phyloP scores from a whole-genome alignment of 2,113 vertebrate genomes.

The human region DNA sequence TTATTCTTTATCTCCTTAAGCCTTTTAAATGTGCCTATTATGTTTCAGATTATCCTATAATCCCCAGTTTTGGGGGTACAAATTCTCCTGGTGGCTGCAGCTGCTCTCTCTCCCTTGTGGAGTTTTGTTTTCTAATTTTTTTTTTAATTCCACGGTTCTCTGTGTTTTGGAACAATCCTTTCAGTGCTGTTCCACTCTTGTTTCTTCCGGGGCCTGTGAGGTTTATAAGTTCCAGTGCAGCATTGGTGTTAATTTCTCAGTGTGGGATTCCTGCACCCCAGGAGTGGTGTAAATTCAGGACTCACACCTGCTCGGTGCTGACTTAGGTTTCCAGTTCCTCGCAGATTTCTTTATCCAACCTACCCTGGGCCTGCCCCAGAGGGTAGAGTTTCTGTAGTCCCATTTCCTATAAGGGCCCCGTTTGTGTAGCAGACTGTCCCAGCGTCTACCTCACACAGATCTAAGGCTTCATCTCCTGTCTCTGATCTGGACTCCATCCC shows the following conservation, averaged over 20 bases:
- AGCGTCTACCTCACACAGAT: background rate
- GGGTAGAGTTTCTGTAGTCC: background rate
- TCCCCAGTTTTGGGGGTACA: conserved; percentile 4
- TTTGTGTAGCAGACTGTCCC: background rate
- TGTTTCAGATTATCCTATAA: conserved; percentile 65
- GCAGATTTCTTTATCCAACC: conserved; percentile 10
- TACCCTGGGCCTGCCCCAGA: background rate
- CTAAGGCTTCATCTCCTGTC: background rate
- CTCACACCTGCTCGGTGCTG: conserved; percentile 35
- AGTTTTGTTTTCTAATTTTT: conserved; percentile 15
- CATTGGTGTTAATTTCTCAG: conserved; percentile 46
- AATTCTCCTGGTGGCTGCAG: conserved; percentile 40
- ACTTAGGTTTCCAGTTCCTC: conserved; percentile 40
- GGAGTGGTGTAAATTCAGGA: conserved; percentile 20
- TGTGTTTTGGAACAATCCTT: background rate
- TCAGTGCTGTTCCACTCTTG: background rate
- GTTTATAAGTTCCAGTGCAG: background rate
- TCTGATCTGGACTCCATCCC: background rate
- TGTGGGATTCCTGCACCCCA: background rate
- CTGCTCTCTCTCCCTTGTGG: conserved; percentile 8
- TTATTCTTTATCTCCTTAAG: conserved; percentile 48
- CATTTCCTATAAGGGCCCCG: background rate
- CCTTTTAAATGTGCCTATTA: conserved; percentile 54
- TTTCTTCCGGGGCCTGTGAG: conserved; percentile 38
- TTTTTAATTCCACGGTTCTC: background rate